Conservation (phyloP, 1,140 invertebrate genomes). For the Listronotus bonariensis region DNA sequence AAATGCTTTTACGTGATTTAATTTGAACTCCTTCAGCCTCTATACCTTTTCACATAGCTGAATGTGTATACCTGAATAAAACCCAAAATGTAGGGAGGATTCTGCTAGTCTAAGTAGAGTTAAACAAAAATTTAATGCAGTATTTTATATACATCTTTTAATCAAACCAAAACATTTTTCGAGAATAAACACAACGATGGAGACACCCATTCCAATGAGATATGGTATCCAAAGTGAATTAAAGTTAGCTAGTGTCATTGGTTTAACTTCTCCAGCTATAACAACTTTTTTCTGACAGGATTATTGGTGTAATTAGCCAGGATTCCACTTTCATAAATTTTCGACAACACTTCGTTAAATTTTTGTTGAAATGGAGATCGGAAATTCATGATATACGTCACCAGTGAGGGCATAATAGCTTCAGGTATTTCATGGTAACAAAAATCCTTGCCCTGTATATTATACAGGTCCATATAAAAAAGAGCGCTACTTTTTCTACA, state of each 20-base stretch:
- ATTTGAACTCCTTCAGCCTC: too few species aligned
- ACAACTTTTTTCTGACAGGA: background rate
- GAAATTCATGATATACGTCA: constrained; percentile 17
- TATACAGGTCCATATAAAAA: background rate
- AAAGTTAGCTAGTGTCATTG: background rate
- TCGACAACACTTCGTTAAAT: constrained; percentile 1
- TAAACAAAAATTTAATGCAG: too few species aligned
- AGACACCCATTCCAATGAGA: background rate
- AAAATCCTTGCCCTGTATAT: background rate
- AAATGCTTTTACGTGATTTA: too few species aligned
- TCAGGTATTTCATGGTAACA: constrained; percentile 15
- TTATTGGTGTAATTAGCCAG: constrained; percentile 10
- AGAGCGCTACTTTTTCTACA: constrained; percentile 8
- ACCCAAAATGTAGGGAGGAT: too few species aligned
- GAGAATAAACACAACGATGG: background rate
- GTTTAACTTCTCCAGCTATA: background rate
- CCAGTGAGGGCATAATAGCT: constrained; percentile 24
- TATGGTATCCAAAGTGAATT: background rate
- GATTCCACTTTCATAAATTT: constrained; percentile 8
- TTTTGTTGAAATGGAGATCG: constrained; percentile 9
- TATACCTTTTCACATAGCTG: too few species aligned
- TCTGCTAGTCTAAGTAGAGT: too few species aligned
- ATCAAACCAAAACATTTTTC: background rate
- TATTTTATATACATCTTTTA: too few species aligned
- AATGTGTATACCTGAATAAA: too few species aligned